Evolutionary conservation across 1,140 invertebrate species (phyloP).

Genomic region (Trachelipus rathkii): DNA sequence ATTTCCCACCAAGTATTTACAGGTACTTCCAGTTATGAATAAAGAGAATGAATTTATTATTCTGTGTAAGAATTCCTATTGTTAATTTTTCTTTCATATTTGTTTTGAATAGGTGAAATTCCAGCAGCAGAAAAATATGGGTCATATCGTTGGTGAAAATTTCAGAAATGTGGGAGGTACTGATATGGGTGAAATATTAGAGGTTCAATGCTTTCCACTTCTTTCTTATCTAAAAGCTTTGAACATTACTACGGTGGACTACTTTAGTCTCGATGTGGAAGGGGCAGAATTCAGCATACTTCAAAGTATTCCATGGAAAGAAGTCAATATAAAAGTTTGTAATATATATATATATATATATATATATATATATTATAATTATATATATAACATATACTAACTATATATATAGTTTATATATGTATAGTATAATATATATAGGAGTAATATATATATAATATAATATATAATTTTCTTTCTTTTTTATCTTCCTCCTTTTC

Average conservation of each 20-base stretch:
- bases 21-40: no score
- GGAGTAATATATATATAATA: conserved; percentile 8
- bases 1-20: no score
- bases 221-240: conserved; percentile 37
- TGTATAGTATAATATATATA: conserved; percentile 8
- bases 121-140: neutral
- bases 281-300: conserved; percentile 47
- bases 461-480: conserved; percentile 15
- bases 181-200: conserved; percentile 22
- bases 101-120: neutral
- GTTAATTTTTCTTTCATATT: no score
- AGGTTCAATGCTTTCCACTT: conserved; percentile 45
- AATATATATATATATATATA: conserved; percentile 11
- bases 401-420: conserved; percentile 9
- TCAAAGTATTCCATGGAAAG: conserved; percentile 45
- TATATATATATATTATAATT: conserved; percentile 6
- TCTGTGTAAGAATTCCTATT: no score
- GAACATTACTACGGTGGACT: conserved; percentile 47
- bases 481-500: no score
- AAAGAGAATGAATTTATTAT: no score
- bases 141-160: neutral
- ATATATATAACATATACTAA: conserved; percentile 11
- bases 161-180: neutral
- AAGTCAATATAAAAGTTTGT: conserved; percentile 44
- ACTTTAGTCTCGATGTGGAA: conserved; percentile 49